Percentiles rank a stretch among this genome's conserved stretches.
phyloP scores from a whole-genome alignment of 2,888 invertebrate species.

The Callinectes sapidus region DNA sequence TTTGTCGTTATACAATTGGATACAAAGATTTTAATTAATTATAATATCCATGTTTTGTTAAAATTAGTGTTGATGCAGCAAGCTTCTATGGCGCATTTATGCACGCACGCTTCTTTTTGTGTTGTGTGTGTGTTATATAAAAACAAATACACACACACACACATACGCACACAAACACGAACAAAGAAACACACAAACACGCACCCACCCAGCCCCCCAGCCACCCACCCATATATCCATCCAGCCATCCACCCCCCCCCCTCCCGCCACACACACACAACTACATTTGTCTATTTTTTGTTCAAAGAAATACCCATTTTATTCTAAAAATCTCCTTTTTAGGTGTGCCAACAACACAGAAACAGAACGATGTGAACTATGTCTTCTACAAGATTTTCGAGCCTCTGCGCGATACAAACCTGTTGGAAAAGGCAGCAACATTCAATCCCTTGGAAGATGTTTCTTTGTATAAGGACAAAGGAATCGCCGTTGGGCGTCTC shows the following conservation, averaged over 20 bases:
- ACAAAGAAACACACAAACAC: not conserved
- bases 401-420: not conserved
- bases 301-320: no score
- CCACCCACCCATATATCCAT: no score
- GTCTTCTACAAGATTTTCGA: conserved; percentile 30
- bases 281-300: not conserved
- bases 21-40: no score
- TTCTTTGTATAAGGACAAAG: conserved; percentile 80
- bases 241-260: no score
- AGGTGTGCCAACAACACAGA: not conserved
- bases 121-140: no score
- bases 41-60: no score
- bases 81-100: no score
- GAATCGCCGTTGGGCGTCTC: conserved; percentile 80
- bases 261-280: conserved; percentile 18
- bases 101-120: no score
- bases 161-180: not conserved
- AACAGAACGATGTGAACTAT: not conserved
- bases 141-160: no score
- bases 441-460: conserved; percentile 81
- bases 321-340: no score
- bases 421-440: conserved; percentile 73
- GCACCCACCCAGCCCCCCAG: not conserved
- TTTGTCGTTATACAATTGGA: no score
- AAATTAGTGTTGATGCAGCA: no score